These are phyloP conservation scores for Drosophila carrolli DNA, from an alignment of 1,140 invertebrate genomes.

Conservation along the genomic window DNA sequence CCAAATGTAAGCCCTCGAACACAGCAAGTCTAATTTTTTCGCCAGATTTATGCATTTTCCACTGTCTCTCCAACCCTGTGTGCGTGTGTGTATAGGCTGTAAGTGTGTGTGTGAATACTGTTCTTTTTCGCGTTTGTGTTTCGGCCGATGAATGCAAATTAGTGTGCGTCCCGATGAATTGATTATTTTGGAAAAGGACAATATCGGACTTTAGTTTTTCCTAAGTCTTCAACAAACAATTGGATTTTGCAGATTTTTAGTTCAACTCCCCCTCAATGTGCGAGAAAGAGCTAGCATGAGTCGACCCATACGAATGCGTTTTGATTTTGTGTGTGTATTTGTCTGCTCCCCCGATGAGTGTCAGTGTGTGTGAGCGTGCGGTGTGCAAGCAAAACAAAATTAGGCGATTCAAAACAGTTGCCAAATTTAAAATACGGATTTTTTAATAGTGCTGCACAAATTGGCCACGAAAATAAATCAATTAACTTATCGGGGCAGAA, in stretches of 20 bases:
- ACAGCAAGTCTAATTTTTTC: conserved; percentile 28
- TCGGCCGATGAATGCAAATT: conserved; percentile 23
- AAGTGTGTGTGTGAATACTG: conserved; percentile 36
- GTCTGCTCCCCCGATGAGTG: conserved; percentile 39
- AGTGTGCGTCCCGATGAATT: conserved; percentile 20
- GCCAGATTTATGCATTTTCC: conserved; percentile 48
- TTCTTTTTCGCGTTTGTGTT: conserved; percentile 47
- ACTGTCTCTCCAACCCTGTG: conserved; percentile 33
- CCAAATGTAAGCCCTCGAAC: conserved; percentile 62
- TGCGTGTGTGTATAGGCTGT: conserved; percentile 10
- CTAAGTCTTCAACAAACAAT: not conserved
- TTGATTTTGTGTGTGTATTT: conserved; percentile 48
- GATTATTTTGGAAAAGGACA: conserved; percentile 13
- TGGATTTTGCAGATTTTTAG: conserved; percentile 12
- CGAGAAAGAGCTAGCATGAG: conserved; percentile 61
- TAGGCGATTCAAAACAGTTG: conserved; percentile 32
- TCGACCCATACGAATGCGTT: conserved; percentile 18
- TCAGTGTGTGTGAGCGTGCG: conserved; percentile 45
- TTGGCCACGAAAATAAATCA: not conserved
- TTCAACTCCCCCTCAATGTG: conserved; percentile 39
- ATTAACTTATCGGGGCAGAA: not conserved
- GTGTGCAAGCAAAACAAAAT: conserved; percentile 74
- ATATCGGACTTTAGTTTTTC: not conserved
- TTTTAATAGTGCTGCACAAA: conserved; percentile 1
- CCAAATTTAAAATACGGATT: conserved; percentile 10